Evolutionary conservation across 2,113 vertebrate species (phyloP).

Genomic region (Pampusana beccarii): DNA sequence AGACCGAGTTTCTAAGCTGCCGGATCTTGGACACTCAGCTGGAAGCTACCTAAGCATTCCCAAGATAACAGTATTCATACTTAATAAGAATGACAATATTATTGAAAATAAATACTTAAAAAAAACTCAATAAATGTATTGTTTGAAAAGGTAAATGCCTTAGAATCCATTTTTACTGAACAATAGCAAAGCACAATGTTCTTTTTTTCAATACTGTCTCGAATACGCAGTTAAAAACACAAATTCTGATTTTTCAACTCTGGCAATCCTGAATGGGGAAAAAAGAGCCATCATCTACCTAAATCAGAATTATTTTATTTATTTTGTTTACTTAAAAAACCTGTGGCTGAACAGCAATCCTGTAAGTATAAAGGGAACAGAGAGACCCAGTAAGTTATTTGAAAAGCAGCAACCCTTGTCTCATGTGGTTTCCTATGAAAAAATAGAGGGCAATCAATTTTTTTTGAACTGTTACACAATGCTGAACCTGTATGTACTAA

Average conservation of each 20-base stretch:
- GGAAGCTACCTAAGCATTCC: not conserved
- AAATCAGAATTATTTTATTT: not conserved
- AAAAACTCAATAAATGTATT: slow-evolving; percentile 18
- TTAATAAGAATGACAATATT: not conserved
- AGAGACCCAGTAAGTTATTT: not conserved
- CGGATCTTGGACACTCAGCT: not conserved
- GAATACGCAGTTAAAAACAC: not conserved
- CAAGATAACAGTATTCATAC: not conserved
- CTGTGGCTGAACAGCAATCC: not conserved
- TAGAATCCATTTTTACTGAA: not conserved
- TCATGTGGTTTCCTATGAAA: not conserved
- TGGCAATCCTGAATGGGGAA: not conserved
- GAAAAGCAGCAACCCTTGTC: not conserved
- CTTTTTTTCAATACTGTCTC: not conserved
- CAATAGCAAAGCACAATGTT: not conserved
- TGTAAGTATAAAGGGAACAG: not conserved
- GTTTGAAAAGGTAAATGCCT: not conserved
- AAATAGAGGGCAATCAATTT: not conserved
- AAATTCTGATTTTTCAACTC: not conserved
- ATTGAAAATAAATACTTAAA: not conserved
- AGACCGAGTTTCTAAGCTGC: not conserved
- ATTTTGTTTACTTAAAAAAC: not conserved
- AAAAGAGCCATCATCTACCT: not conserved
- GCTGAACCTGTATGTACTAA: not conserved
- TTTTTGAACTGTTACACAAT: not conserved